These are phyloP conservation scores for Glaucopsyche alexis DNA, from an alignment of 2,888 invertebrate genomes.

Conservation along the genomic window DNA sequence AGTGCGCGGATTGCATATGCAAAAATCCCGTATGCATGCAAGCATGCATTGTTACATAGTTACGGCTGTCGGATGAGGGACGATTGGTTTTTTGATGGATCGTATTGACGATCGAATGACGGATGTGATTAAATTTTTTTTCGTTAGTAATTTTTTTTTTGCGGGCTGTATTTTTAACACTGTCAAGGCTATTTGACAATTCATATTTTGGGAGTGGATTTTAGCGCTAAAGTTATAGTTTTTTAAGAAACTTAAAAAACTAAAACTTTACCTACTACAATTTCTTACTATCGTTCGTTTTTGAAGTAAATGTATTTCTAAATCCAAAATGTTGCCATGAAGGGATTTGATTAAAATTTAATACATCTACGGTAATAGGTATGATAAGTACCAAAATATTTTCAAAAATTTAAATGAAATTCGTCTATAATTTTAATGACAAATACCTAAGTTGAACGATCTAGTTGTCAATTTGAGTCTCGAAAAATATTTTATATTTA, in stretches of 20 bases:
- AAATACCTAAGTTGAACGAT: too few species aligned
- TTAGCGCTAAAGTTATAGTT: not conserved
- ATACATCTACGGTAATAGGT: too few species aligned
- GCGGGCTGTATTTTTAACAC: not conserved
- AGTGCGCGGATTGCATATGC: constrained; percentile 61
- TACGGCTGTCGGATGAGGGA: constrained; percentile 45
- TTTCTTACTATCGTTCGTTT: not conserved
- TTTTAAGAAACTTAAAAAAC: too few species aligned
- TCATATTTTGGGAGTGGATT: not conserved
- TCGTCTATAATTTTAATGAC: too few species aligned
- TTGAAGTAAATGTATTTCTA: not conserved
- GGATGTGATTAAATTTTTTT: constrained; percentile 28
- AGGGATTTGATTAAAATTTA: too few species aligned
- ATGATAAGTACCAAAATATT: too few species aligned
- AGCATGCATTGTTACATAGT: constrained; percentile 43
- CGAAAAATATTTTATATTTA: too few species aligned
- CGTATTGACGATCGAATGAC: constrained; percentile 47
- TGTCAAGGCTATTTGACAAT: not conserved
- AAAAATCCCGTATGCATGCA: constrained; percentile 49
- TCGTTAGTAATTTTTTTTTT: not conserved
- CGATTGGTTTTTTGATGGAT: constrained; percentile 60
- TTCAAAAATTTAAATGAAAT: too few species aligned
- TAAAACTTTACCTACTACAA: too few species aligned
- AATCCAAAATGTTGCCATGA: too few species aligned
- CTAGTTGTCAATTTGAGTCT: too few species aligned